A percentile compares a stretch with the other conserved stretches of the same genome.
phyloP scores from a whole-genome alignment of 2,888 invertebrate genomes.

The Maniola hyperantus region DNA sequence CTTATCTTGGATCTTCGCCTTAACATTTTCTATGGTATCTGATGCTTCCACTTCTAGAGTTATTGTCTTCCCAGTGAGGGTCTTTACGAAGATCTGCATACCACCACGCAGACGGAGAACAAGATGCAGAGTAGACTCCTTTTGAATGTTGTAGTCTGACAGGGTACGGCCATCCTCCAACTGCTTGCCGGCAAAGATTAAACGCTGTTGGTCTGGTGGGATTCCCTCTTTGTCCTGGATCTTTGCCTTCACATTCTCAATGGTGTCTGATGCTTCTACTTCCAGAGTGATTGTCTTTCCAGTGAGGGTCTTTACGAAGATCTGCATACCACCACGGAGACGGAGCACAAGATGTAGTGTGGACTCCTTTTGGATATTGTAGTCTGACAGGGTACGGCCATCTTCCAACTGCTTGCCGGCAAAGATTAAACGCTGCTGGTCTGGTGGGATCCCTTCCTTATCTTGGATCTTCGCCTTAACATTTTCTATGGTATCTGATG shows the following conservation, averaged over 20 bases:
- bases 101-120: constrained; percentile 26
- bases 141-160: constrained; percentile 14
- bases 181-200: constrained; percentile 7
- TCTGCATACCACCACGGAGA: constrained; percentile 64
- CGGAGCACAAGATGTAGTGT: constrained; percentile 54
- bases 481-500: constrained; percentile 69
- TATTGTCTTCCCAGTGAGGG: constrained; percentile 11
- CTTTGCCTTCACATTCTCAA: constrained; percentile 61
- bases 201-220: constrained; percentile 11
- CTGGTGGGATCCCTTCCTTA: constrained; percentile 81
- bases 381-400: constrained; percentile 54
- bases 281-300: constrained; percentile 56
- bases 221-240: constrained; percentile 54
- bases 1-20: constrained; percentile 70
- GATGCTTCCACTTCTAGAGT: constrained; percentile 4
- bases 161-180: constrained; percentile 11
- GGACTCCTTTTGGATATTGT: constrained; percentile 60
- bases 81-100: constrained; percentile 28
- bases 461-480: constrained; percentile 71
- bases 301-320: constrained; percentile 61
- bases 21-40: constrained; percentile 50
- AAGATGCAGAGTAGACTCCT: constrained; percentile 2
- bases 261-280: constrained; percentile 57
- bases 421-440: constrained; percentile 78
- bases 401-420: constrained; percentile 66